Evolutionary conservation across 1,140 invertebrate genomes (phyloP), one percentile per base, ranked within the genome.

Genomic region (Neodiprion virginianus): DNA sequence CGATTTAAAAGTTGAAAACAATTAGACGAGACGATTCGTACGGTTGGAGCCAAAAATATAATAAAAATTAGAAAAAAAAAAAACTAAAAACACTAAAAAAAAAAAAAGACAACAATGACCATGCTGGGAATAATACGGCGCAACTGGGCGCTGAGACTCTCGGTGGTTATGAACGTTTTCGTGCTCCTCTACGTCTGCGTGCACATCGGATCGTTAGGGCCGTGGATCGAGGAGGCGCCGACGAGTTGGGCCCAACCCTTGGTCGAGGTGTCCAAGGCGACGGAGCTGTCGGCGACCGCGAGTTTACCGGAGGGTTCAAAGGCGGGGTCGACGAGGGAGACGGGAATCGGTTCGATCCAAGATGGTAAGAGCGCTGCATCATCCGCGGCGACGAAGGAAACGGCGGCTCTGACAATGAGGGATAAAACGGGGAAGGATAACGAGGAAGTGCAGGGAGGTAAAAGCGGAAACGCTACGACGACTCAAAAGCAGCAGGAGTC

Each of bases 121-220:
- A 61, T 61, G 53, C 53, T 61, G 0, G 7, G 53, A 61, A 87
- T 90, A 75, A 85, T 90, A 74, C 90, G 93, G 76, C 90, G 93
- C 77, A 94, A 93, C 85, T 93, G 93, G 91, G 88, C 93, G 84
- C 90, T 94, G 80, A 90, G 93, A 77, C 91, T 93, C 83, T 94
- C 93, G 85, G 92, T 94, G 79, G 90, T 94, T 69, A 90, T 93
- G 71, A 94, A 94, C 81, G 89, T 94, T 69, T 92, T 90, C 77
- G 93, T 94, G 61, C 85, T 94, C 47, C 84, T 94, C 70, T 94
- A 94, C 85, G 89, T 93, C n/a, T 91, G 91, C 76, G 89, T 89
- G 71, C 90, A 92, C 78, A 84, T 89, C 73, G 85, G 87, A 23
- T 82, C 87, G 49, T 85, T 85, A 23, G 86, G 84, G n/a, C 84